phyloP scores from a whole-genome alignment of 2,113 vertebrate genomes.

The Morone saxatilis region DNA sequence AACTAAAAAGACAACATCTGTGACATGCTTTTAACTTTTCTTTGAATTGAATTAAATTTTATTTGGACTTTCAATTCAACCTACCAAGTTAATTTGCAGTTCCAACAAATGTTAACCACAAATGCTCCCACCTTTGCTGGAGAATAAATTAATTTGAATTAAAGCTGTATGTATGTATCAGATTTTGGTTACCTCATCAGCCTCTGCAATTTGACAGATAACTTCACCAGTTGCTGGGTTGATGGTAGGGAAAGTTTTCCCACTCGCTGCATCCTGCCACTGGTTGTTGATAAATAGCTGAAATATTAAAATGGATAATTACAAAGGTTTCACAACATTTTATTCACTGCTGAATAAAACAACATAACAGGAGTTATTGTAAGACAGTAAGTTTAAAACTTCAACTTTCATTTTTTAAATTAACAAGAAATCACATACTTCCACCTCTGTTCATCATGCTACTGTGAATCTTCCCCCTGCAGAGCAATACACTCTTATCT shows the following conservation, averaged over 20 bases:
- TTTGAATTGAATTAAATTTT: too few relatives aligned
- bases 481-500: background rate
- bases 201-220: slow-evolving; percentile 95
- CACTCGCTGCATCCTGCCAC: slow-evolving; percentile 92
- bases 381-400: too few relatives aligned
- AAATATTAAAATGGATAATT: slow-evolving; percentile 22
- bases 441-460: background rate
- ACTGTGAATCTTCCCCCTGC: background rate
- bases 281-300: slow-evolving; percentile 98
- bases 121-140: too few relatives aligned
- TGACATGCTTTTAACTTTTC: background rate
- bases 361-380: too few relatives aligned
- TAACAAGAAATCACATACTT: background rate
- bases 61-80: background rate
- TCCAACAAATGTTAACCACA: background rate
- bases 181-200: slow-evolving; percentile 85
- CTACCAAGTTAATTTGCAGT: background rate
- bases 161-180: too few relatives aligned
- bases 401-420: background rate
- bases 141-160: too few relatives aligned
- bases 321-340: background rate
- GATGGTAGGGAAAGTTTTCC: slow-evolving; percentile 92
- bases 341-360: background rate
- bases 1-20: background rate
- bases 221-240: slow-evolving; percentile 94